Percentiles rank a stretch among this genome's conserved stretches.
Conservation (phyloP, 1,140 invertebrate species). For the Magallana gigas region DNA sequence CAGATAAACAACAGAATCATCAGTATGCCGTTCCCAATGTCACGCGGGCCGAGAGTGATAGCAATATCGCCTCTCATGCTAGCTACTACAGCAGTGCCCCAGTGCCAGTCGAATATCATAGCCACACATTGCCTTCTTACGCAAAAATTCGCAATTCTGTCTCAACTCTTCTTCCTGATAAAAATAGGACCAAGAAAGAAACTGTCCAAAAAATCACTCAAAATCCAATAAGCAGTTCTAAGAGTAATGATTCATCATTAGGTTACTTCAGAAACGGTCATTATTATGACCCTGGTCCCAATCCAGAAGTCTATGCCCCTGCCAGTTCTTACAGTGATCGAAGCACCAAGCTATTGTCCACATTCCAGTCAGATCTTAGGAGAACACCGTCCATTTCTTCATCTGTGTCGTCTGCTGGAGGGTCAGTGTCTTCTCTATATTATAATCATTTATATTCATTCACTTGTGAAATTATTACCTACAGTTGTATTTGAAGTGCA, state of each 20-base stretch:
- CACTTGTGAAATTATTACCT: too few relatives aligned
- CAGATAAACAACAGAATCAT: constrained; percentile 54
- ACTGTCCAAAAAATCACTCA: constrained; percentile 49
- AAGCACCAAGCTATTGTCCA: constrained; percentile 71
- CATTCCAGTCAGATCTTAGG: constrained; percentile 66
- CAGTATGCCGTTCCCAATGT: constrained; percentile 61
- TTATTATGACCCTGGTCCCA: constrained; percentile 71
- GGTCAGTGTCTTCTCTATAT: background rate
- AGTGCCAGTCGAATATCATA: constrained; percentile 64
- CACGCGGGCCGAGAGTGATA: constrained; percentile 51
- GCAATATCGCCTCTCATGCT: constrained; percentile 55
- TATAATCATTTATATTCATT: background rate
- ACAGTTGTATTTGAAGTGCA: too few relatives aligned
- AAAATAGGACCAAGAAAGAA: constrained; percentile 51
- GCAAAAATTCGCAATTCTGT: constrained; percentile 53
- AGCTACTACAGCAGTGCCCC: constrained; percentile 71
- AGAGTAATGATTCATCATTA: constrained; percentile 56
- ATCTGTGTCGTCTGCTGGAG: constrained; percentile 34
- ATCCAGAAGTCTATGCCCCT: constrained; percentile 73
- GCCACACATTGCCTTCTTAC: constrained; percentile 50
- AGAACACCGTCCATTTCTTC: constrained; percentile 61
- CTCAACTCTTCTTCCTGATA: constrained; percentile 53
- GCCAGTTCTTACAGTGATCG: constrained; percentile 75
- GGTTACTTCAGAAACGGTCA: constrained; percentile 73
- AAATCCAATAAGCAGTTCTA: constrained; percentile 50